A percentile compares a stretch with the other conserved stretches of the same genome.
Evolutionary conservation across 2,113 vertebrate species (phyloP).

Genomic region (Cyprinodon brontotheroides): DNA sequence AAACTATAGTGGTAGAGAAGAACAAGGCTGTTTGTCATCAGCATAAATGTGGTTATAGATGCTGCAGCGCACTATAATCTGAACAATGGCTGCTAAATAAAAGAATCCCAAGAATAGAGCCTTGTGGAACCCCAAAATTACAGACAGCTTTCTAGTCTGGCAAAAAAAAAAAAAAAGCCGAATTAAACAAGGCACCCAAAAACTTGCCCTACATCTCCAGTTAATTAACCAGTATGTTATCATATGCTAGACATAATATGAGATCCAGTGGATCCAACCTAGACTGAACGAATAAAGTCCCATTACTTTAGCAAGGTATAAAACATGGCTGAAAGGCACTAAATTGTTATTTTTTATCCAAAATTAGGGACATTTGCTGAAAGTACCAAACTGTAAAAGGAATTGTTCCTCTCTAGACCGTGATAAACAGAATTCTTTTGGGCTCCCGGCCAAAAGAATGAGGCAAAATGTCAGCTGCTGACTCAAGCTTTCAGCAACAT

Average conservation of each 20-base stretch:
- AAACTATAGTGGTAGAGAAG: no score
- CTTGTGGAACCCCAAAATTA: no score
- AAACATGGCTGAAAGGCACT: background rate
- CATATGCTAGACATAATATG: background rate
- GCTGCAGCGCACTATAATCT: no score
- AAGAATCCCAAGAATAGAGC: no score
- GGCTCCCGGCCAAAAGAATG: slow-evolving; percentile 8
- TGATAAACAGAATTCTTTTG: background rate
- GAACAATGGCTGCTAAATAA: no score
- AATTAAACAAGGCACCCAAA: no score
- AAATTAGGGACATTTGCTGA: background rate
- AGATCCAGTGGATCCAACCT: background rate
- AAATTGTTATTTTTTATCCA: background rate
- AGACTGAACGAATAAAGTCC: background rate
- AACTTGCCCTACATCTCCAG: background rate
- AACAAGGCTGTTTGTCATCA: no score
- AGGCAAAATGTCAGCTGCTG: background rate
- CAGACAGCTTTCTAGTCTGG: no score
- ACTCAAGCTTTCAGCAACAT: background rate
- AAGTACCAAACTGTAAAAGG: background rate
- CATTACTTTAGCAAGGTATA: background rate
- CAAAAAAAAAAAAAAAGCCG: no score
- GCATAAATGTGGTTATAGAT: no score
- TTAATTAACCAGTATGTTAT: background rate
- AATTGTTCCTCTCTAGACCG: background rate